Base-by-base conservation (phyloP, 1,140 invertebrate species). In the Sitobion miscanthi region DNA sequence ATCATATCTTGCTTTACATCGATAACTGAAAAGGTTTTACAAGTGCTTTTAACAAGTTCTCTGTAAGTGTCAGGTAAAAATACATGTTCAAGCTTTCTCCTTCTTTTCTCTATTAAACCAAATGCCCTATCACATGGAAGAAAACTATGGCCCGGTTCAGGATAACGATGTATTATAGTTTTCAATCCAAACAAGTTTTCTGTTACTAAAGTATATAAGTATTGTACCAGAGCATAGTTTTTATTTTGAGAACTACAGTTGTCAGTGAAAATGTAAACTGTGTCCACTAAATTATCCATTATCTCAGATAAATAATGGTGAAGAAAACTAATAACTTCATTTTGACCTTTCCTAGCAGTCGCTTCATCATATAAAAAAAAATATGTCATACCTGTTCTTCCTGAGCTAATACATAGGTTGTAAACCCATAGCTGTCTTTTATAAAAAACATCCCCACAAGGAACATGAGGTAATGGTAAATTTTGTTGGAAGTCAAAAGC, bases 341-440 rank as follows among this genome's bases (percentile, higher is more conserved):
- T 87, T 54, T 88, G 47, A n/a, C 49, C 49, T 88, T 88, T 88
- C 35, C 49, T n/a, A 25, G 14, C 87, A 38, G 49, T 88, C 30
- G 87, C 49, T 54, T 88, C 47, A 20, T 86, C 83, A 86, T 86
- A 93, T 45, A 93, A 49, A 85, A 86, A 93, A 42, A 86, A 87
- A 93, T 85, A 91, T 62, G 69, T 69, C 57, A 93, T 93, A 17
- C 93, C 82, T 85, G 94, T 94, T 62, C 89, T 83, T 38, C 91
- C 92, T n/a, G 91, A 62, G 77, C 94, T 82, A 54, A 94, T 89
- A 82, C 94, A 93, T 85, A 94, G 85, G 88, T 94, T 94, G 35
- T 69, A 93, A 38, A 69, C 42, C 47, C 92, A 93, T 6, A 93
- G 49, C 30, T 93, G 25, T 45, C 92, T 77, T 62, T 93, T 93